A percentile compares a stretch with the other conserved stretches of the same genome.
phyloP scores from a whole-genome alignment of 2,113 vertebrate genomes.

The Pangasianodon gigas region DNA sequence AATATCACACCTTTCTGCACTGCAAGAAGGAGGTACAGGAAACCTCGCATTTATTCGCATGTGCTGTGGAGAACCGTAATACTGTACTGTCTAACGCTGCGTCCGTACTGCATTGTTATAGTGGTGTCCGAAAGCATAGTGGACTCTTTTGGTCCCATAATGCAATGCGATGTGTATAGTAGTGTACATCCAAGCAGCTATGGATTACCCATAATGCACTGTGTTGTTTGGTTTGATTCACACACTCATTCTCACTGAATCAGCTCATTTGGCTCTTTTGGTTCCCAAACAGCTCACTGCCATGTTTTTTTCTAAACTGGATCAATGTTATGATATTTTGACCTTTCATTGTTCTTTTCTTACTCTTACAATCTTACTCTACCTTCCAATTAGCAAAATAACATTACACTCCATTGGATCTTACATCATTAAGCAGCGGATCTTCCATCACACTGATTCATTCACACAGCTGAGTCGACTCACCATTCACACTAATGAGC shows the following conservation, averaged over 20 bases:
- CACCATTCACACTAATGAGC: not conserved
- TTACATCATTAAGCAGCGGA: not conserved
- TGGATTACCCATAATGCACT: not conserved
- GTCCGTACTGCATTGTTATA: not conserved
- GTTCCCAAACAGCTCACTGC: not conserved
- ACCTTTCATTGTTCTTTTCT: not conserved
- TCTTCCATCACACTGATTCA: not conserved
- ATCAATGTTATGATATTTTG: not conserved
- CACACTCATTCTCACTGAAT: not conserved
- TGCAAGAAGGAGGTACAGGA: conserved; percentile 88
- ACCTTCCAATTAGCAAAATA: not conserved
- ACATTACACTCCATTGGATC: not conserved
- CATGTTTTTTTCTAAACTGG: not conserved
- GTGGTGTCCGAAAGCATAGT: not conserved
- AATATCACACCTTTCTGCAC: conserved; percentile 93
- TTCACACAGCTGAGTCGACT: not conserved
- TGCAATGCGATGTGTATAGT: not conserved
- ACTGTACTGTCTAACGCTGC: no score
- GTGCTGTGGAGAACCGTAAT: not conserved
- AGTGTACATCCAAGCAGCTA: no score
- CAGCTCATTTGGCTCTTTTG: not conserved
- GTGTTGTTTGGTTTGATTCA: not conserved
- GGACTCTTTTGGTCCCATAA: not conserved
- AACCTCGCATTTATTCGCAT: not conserved
- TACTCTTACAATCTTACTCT: not conserved